Base-by-base conservation (phyloP, 2,888 invertebrate genomes). In the Eugnorisma glareosa region DNA sequence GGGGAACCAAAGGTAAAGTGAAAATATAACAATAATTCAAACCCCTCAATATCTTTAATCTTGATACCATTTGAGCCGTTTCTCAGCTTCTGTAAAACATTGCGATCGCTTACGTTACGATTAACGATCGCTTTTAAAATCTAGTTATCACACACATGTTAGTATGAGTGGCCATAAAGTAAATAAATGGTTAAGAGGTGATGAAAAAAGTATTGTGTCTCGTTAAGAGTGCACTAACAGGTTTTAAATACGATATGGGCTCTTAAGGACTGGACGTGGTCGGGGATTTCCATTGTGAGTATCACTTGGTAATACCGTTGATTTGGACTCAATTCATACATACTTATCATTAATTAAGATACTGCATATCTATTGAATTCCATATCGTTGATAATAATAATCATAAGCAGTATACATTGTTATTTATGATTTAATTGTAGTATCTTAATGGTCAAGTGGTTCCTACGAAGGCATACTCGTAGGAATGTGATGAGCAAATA, bases 311-410 rank as follows among this genome's bases (percentile, higher is more conserved):
- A n/a, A 61, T 66, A 54, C 24, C 28, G 3, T 35, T 40, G n/a
- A 81, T 24, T 73, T 11, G 59, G 28, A 75, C 18, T 6, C 51
- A 67, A 61, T 78, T 64, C 8, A 67, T 18, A 18, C 28, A 61
- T n/a, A 31, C 18, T 66, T 71, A 72, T 67, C 59, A 67, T 45
- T 40, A 35, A 54, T 71, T 51, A 18, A 70, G 79, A 79, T 83
- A 68, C 40, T 31, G 8, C 15, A 35, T 85, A 84, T 51, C 73
- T 67, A 54, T 43, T 45, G 73, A 72, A 72, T 80, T 68, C 51
- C 75, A 7, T 37, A 48, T 63, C 24, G 40, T 11, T n/a, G 66
- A 71, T 81, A 80, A 40, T 4, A 79, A 79, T 28, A 35, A 61
- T 84, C 51, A 18, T 10, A 59, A 28, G 61, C 43, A n/a, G n/a